phyloP scores from a whole-genome alignment of 2,888 invertebrate species.

The Petrolisthes cinctipes region DNA sequence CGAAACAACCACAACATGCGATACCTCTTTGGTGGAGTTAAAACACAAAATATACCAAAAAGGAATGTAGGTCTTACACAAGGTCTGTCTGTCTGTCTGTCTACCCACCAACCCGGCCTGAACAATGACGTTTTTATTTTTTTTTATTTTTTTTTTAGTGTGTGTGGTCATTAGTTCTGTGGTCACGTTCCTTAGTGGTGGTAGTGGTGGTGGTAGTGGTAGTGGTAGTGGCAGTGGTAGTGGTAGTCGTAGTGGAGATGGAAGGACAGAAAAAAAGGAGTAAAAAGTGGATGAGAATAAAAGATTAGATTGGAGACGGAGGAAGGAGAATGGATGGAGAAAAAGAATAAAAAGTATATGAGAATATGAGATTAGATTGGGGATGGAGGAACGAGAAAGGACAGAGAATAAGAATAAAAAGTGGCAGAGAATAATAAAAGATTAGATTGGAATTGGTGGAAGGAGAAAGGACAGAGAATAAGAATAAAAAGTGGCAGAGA shows the following conservation, averaged over 20 bases:
- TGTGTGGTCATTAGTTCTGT: too few relatives aligned
- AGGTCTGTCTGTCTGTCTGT: too few relatives aligned
- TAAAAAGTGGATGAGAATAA: background rate
- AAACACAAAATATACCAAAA: too few relatives aligned
- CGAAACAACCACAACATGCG: too few relatives aligned
- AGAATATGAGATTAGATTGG: background rate
- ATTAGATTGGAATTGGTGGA: background rate
- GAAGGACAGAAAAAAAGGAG: background rate
- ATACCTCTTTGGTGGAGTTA: too few relatives aligned
- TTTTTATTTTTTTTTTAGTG: too few relatives aligned
- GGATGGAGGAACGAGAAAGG: background rate
- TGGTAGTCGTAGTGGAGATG: background rate
- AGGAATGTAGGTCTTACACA: too few relatives aligned
- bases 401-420: background rate
- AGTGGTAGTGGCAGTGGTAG: background rate
- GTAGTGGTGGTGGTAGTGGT: too few relatives aligned
- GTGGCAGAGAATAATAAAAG: background rate
- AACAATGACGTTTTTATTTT: too few relatives aligned
- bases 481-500: background rate
- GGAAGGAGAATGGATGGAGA: background rate
- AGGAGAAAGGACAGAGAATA: background rate
- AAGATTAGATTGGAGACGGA: background rate
- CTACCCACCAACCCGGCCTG: too few relatives aligned
- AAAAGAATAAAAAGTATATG: background rate
- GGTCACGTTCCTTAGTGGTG: too few relatives aligned